phyloP scores from a whole-genome alignment of 1,140 invertebrate genomes.

The Linepithema humile region DNA sequence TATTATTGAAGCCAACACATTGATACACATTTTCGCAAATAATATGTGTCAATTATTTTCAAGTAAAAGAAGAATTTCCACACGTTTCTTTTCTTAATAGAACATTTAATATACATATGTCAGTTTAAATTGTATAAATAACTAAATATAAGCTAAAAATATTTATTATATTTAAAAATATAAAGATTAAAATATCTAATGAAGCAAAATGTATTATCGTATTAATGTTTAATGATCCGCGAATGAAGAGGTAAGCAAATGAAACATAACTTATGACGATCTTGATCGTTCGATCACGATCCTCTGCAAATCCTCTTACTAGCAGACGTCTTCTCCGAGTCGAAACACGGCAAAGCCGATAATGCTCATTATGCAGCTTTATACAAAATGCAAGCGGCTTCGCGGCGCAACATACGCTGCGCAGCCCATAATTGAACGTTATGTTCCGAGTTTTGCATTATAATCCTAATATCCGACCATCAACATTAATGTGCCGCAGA shows the following conservation, averaged over 20 bases:
- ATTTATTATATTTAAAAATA: too few species aligned
- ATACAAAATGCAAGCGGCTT: slow-evolving; percentile 36
- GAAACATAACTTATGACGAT: background rate
- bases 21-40: background rate
- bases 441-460: slow-evolving; percentile 12
- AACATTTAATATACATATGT: too few species aligned
- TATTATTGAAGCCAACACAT: background rate
- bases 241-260: background rate
- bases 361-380: slow-evolving; percentile 42
- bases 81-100: too few species aligned
- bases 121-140: too few species aligned
- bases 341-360: slow-evolving; percentile 35
- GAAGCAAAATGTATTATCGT: background rate
- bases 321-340: slow-evolving; percentile 11
- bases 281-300: slow-evolving; percentile 25
- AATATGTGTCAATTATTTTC: background rate
- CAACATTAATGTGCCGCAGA: slow-evolving; percentile 29
- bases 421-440: slow-evolving; percentile 32
- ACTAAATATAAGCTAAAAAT: too few species aligned
- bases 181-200: background rate
- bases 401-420: background rate
- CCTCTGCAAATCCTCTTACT: slow-evolving; percentile 31
- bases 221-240: background rate
- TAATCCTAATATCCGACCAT: slow-evolving; percentile 31
- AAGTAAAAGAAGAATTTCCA: background rate